phyloP scores from a whole-genome alignment of 2,888 invertebrate genomes.

The Elaeidobius kamerunicus region DNA sequence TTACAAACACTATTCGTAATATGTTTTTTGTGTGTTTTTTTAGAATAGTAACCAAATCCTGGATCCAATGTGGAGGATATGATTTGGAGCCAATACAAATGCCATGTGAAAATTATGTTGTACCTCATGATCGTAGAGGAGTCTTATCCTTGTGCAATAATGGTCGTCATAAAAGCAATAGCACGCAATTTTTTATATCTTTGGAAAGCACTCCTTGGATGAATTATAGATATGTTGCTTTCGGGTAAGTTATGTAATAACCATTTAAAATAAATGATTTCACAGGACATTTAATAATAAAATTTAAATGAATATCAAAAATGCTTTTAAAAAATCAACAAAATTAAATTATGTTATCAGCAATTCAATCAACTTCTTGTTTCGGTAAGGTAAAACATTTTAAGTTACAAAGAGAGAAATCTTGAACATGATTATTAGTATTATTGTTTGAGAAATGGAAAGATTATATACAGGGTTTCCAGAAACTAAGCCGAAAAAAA shows the following conservation, averaged over 20 bases:
- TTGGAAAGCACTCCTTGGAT: slow-evolving; percentile 68
- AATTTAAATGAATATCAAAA: no score
- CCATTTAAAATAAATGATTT: neutral
- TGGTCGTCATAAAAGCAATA: slow-evolving; percentile 62
- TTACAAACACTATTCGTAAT: no score
- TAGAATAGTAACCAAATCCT: slow-evolving; percentile 64
- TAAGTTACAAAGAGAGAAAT: no score
- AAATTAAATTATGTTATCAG: no score
- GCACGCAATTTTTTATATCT: slow-evolving; percentile 67
- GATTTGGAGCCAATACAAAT: slow-evolving; percentile 48
- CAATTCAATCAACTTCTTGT: no score
- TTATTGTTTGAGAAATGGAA: no score
- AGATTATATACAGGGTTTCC: no score
- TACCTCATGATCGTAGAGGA: slow-evolving; percentile 64
- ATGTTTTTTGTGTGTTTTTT: slow-evolving; percentile 10
- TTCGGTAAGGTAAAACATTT: no score
- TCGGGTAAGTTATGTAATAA: slow-evolving; percentile 52
- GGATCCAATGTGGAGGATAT: slow-evolving; percentile 68
- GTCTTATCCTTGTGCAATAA: slow-evolving; percentile 71
- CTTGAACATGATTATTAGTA: no score
- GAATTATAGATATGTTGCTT: slow-evolving; percentile 68
- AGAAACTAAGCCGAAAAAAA: no score
- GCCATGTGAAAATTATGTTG: slow-evolving; percentile 65
- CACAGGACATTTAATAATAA: no score
- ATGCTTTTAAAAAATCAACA: no score